Percentiles rank a stretch among this genome's conserved stretches.
Evolutionary conservation across 2,113 vertebrate genomes (phyloP).

Genomic region (Corythornis madagascariensis): DNA sequence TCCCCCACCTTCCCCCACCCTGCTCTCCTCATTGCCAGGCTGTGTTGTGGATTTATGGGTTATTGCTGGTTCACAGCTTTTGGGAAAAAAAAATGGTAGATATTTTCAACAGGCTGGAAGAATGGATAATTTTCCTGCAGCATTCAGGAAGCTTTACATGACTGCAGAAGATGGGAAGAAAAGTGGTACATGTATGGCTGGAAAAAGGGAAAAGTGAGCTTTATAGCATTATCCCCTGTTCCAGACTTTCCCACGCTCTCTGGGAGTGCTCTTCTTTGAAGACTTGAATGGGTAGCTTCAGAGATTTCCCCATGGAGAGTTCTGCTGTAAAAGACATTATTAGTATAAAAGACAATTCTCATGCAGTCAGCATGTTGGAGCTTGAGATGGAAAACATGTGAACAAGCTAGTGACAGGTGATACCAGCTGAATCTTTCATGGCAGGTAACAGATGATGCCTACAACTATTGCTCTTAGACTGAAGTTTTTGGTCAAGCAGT

Average conservation of each 20-base stretch:
- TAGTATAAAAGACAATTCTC: not conserved
- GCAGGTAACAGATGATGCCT: not conserved
- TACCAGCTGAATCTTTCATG: not conserved
- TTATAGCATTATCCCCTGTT: not conserved
- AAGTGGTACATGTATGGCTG: not conserved
- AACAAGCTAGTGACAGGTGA: not conserved
- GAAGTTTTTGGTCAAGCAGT: not conserved
- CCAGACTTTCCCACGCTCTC: not conserved
- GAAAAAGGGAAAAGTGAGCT: not conserved
- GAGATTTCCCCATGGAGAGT: not conserved
- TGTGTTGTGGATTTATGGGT: not conserved
- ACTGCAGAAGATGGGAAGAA: not conserved
- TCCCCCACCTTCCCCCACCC: no score
- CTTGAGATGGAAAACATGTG: not conserved
- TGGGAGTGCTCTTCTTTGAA: conserved; percentile 22
- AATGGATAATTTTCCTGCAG: not conserved
- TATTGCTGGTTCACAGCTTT: not conserved
- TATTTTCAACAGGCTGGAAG: not conserved
- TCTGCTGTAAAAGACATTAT: not conserved
- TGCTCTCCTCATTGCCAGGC: fast-evolving
- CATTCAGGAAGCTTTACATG: not conserved
- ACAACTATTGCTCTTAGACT: not conserved
- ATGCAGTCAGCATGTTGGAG: not conserved
- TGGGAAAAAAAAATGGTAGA: not conserved
- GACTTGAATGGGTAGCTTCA: conserved; percentile 12